Base-by-base conservation (phyloP, 2,113 vertebrate species). In the Triplophysa siluroides region DNA sequence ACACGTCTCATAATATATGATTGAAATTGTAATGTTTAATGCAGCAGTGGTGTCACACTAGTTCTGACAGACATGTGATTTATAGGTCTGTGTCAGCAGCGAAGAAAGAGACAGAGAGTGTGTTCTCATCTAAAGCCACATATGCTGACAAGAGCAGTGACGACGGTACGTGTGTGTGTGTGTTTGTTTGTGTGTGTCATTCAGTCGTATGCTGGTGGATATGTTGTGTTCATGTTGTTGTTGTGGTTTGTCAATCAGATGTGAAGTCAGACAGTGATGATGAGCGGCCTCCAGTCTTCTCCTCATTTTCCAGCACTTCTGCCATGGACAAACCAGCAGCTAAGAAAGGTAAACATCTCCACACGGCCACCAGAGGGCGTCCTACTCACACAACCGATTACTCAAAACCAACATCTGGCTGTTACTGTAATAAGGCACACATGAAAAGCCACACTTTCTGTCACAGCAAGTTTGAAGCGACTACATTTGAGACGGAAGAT, bases 191-290 rank as follows among this genome's bases (percentile, higher is more conserved):
- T 47, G 24, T 33, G 10, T 50, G 47, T 8, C 58, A 24, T 62
- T 18, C 29, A 21, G 19, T 13, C 7, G 10, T 23, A 23, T 38
- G 41, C 21, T 47, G 6, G 76, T 41, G 45, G 19, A 50, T 60
- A 33, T 72, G 24, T 41, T n/a, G 11, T 33, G 21, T 19, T 50
- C 33, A 33, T 19, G 12, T 43, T 16, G n/a, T 45, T 66, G 50
- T 63, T 10, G 68, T 64, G 24, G 26, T 21, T 56, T 85, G 47
- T 78, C 65, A 87, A 88, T 72, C 82, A 98, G 96, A 98, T 74
- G 91, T 91, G 85, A 98, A 96, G 92, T 95, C 95, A 8, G 95
- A 97, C 89, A 97, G 95, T 38, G 95, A 98, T 19, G 95, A 95
- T 75, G 90, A 92, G 85, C 89, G 91, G 74, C 70, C 87, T 64